Evolutionary conservation across 2,113 vertebrate genomes (phyloP), one percentile per base, ranked within the genome.

Genomic region (Amia ocellicauda): DNA sequence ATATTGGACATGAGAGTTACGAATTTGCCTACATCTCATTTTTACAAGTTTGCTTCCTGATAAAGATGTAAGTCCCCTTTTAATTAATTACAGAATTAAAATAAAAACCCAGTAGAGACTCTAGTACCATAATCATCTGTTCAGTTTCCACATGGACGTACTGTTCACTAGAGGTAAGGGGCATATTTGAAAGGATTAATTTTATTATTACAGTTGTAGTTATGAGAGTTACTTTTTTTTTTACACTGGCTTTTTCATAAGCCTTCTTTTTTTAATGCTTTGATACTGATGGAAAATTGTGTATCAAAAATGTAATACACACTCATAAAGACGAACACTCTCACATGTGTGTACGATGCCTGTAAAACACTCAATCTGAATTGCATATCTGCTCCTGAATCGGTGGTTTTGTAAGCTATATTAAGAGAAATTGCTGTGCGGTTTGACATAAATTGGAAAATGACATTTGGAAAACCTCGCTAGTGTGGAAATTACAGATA

Each of bases 361-460:
- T 83, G 83, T 85, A 83, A 73, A 83, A 81, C 81, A 75, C 83
- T 85, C 84, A 69, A 86, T 92, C 88, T 91, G 89, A 90, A 91
- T 92, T 86, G 89, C 83, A 83, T 84, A 90, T 91, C 85, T 79
- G 77, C 80, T 83, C 82, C 77, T 78, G 85, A 81, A 90, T 85
- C 74, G 56, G 88, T n/a, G 86, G 84, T 86, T 86, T 89, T 90
- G 93, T 93, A 91, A 91, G 86, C 88, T 85, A 80, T 88, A 94
- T 93, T 92, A 92, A 91, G 92, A 93, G 88, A 92, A 92, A 93
- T 89, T 81, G 88, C 87, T 82, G 84, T 85, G 76, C 80, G 65
- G 80, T 91, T 91, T 91, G 91, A 93, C 91, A 88, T 88, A 93
- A 93, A 92, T 93, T 93, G 90, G 90, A 91, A 93, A 91, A 91